Conservation (phyloP, 2,888 invertebrate species). For the Drosophila birchii region DNA sequence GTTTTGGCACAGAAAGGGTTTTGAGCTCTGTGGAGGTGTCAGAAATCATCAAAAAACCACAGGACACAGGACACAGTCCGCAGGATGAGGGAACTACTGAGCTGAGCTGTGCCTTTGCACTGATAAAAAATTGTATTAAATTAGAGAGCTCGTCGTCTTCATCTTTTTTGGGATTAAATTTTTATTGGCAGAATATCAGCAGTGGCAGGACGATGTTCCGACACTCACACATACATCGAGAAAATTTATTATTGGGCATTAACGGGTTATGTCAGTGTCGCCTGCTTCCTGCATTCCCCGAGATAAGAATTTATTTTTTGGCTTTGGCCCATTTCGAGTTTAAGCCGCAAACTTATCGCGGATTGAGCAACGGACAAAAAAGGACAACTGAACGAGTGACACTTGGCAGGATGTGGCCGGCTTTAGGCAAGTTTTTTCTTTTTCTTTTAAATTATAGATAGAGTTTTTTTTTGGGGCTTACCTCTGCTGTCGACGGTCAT, state of each 20-base stretch:
- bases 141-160: constrained; percentile 49
- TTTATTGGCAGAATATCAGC: constrained; percentile 79
- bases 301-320: constrained; percentile 45
- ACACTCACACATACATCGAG: constrained; percentile 20
- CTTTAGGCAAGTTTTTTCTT: not conserved
- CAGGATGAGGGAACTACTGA: constrained; percentile 31
- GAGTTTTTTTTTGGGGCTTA: constrained; percentile 53
- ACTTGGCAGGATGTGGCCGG: constrained; percentile 8
- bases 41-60: constrained; percentile 65
- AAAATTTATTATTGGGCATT: constrained; percentile 74
- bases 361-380: constrained; percentile 36
- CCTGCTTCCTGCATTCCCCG: constrained; percentile 37
- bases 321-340: constrained; percentile 39
- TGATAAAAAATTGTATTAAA: constrained; percentile 70
- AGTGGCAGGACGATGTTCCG: constrained; percentile 15
- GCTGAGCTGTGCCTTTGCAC: constrained; percentile 42
- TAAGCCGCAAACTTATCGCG: constrained; percentile 44
- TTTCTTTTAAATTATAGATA: constrained; percentile 1
- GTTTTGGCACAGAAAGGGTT: constrained; percentile 22
- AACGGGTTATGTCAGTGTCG: constrained; percentile 65
- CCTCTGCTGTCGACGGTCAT: constrained; percentile 85
- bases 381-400: constrained; percentile 15
- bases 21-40: constrained; percentile 63
- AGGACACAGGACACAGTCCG: constrained; percentile 50
- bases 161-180: constrained; percentile 70